Percentiles rank a stretch among this genome's conserved stretches.
Evolutionary conservation across 2,888 invertebrate genomes (phyloP).

Genomic region (Agrochola lychnidis): DNA sequence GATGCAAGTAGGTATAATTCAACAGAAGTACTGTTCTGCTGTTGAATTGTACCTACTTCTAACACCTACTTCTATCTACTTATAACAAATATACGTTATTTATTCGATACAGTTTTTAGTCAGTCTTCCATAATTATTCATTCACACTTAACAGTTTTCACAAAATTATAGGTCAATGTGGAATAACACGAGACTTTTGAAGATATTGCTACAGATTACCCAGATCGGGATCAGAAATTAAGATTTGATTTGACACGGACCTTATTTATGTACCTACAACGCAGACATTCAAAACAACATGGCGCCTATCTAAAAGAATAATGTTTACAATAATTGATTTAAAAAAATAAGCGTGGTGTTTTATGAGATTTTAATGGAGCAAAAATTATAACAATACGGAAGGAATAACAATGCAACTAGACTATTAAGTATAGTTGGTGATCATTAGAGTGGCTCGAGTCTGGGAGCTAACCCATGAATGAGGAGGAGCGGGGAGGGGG

Average conservation of each 20-base stretch:
- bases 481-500: background rate
- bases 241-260: background rate
- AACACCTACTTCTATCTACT: background rate
- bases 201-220: background rate
- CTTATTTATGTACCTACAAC: background rate
- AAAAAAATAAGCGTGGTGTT: background rate
- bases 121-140: background rate
- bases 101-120: background rate
- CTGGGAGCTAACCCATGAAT: background rate
- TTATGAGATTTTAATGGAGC: background rate
- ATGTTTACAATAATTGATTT: background rate
- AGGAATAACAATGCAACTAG: constrained; percentile 3
- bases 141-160: background rate
- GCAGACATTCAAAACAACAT: background rate
- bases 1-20: no score
- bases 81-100: background rate
- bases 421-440: background rate
- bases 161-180: background rate
- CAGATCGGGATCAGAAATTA: background rate
- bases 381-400: background rate
- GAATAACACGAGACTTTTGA: background rate
- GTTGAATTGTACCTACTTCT: no score
- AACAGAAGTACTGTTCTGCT: no score
- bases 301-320: background rate
- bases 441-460: background rate